phyloP scores from a whole-genome alignment of 2,113 vertebrate species.

The Sphyrna mokarran region DNA sequence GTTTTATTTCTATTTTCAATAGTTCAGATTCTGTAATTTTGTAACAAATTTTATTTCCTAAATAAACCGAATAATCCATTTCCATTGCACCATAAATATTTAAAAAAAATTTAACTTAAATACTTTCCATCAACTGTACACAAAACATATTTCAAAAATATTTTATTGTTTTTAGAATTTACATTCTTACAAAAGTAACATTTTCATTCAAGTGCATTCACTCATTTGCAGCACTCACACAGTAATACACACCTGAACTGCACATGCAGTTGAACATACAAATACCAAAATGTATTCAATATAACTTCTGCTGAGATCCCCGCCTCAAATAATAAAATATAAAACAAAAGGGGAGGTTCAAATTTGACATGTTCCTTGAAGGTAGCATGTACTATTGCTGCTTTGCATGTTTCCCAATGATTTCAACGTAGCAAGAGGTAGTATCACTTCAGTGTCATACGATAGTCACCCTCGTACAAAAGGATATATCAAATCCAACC shows the following conservation, averaged over 20 bases:
- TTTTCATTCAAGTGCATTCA: slow-evolving; percentile 63
- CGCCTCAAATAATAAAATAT: slow-evolving; percentile 55
- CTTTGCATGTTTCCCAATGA: slow-evolving; percentile 33
- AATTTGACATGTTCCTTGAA: slow-evolving; percentile 31
- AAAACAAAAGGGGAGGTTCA: slow-evolving; percentile 28
- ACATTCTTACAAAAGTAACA: slow-evolving; percentile 64
- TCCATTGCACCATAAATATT: slow-evolving; percentile 36
- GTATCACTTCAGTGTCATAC: slow-evolving; percentile 24
- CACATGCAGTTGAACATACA: slow-evolving; percentile 76
- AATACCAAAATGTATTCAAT: slow-evolving; percentile 99
- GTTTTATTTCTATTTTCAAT: slow-evolving; percentile 25
- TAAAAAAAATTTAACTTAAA: slow-evolving; percentile 35
- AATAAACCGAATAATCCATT: slow-evolving; percentile 19
- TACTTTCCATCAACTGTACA: slow-evolving; percentile 60
- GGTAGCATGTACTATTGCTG: slow-evolving; percentile 27
- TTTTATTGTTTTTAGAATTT: slow-evolving; percentile 59
- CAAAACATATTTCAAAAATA: slow-evolving; percentile 63
- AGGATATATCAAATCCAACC: slow-evolving; percentile 36
- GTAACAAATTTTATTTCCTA: slow-evolving; percentile 29
- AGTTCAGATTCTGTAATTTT: slow-evolving; percentile 22
- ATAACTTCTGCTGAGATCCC: slow-evolving; percentile 69
- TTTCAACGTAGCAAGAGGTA: slow-evolving; percentile 27
- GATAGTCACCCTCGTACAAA: slow-evolving; percentile 22
- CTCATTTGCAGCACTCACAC: slow-evolving; percentile 73
- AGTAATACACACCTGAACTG: slow-evolving; percentile 72